A percentile compares a stretch with the other conserved stretches of the same genome.
These are phyloP conservation scores for Watsonalla binaria DNA, from an alignment of 2,888 invertebrate genomes.

Conservation along the genomic window DNA sequence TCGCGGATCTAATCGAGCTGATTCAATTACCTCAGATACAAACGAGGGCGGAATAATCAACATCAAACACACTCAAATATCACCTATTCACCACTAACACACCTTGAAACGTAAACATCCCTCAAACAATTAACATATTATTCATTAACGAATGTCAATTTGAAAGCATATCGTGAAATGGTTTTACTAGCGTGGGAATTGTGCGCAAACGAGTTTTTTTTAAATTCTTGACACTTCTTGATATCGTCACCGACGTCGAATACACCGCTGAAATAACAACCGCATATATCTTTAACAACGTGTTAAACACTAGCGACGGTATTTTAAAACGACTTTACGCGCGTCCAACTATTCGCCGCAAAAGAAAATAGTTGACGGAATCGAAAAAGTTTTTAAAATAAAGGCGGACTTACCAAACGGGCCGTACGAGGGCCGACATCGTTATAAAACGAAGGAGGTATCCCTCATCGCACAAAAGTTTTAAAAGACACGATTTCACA, in stretches of 20 bases:
- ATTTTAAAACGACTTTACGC: conserved; percentile 24
- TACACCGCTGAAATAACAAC: conserved; percentile 68
- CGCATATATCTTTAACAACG: conserved; percentile 31
- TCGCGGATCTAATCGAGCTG: conserved; percentile 40
- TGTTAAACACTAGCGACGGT: conserved; percentile 25
- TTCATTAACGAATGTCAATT: conserved; percentile 32
- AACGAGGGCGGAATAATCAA: conserved; percentile 36
- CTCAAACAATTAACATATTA: conserved; percentile 27
- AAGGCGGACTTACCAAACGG: conserved; percentile 71
- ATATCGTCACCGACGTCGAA: conserved; percentile 50
- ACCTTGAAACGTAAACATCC: conserved; percentile 24
- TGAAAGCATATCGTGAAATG: conserved; percentile 79
- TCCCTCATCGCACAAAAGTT: conserved; percentile 70
- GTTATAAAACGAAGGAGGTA: conserved; percentile 65
- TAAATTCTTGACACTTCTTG: conserved; percentile 54
- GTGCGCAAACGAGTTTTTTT: conserved; percentile 63
- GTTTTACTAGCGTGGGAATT: conserved; percentile 78
- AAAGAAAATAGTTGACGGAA: conserved; percentile 39
- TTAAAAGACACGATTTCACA: conserved; percentile 50
- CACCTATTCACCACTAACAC: conserved; percentile 23
- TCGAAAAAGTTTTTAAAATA: conserved; percentile 24
- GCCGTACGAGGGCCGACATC: conserved; percentile 78
- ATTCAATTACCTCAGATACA: conserved; percentile 51
- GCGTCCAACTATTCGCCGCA: conserved; percentile 36
- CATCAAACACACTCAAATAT: conserved; percentile 25